These are phyloP conservation scores for Cybosia mesomella DNA, from an alignment of 2,888 invertebrate genomes.

Conservation along the genomic window DNA sequence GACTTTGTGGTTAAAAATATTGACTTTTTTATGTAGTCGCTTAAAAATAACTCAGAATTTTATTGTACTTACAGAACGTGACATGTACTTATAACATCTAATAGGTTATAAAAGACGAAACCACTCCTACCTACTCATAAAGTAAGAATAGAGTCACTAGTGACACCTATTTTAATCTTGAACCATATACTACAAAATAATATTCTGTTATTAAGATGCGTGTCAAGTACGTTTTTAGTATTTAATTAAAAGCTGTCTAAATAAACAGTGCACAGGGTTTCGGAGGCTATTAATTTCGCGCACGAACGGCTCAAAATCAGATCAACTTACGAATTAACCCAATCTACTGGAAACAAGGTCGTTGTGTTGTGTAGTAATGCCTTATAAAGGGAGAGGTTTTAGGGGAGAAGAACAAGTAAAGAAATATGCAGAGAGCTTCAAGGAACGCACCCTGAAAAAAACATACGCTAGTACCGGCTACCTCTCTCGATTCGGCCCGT, in stretches of 20 bases:
- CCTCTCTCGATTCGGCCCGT: too few species aligned
- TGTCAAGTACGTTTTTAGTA: neutral
- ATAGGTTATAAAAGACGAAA: too few species aligned
- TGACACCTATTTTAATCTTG: neutral
- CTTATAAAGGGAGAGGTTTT: neutral
- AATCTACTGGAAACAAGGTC: neutral
- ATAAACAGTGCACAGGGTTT: neutral
- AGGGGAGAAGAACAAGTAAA: neutral
- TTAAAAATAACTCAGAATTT: too few species aligned
- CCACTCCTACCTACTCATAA: too few species aligned
- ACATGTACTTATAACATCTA: too few species aligned
- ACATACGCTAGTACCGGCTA: too few species aligned
- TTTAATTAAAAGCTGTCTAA: neutral
- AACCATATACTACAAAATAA: neutral
- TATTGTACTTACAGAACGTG: too few species aligned
- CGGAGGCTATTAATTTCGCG: neutral
- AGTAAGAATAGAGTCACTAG: too few species aligned
- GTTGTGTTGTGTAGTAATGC: neutral
- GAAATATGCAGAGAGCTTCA: neutral
- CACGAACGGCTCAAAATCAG: conserved; percentile 1
- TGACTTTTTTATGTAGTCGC: too few species aligned
- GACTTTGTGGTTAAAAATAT: too few species aligned
- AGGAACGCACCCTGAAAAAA: neutral
- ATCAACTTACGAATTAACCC: conserved; percentile 2
- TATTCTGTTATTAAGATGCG: neutral